Base-by-base conservation (phyloP, 2,797 vertebrate genomes). In the Myotis findleyi region DNA sequence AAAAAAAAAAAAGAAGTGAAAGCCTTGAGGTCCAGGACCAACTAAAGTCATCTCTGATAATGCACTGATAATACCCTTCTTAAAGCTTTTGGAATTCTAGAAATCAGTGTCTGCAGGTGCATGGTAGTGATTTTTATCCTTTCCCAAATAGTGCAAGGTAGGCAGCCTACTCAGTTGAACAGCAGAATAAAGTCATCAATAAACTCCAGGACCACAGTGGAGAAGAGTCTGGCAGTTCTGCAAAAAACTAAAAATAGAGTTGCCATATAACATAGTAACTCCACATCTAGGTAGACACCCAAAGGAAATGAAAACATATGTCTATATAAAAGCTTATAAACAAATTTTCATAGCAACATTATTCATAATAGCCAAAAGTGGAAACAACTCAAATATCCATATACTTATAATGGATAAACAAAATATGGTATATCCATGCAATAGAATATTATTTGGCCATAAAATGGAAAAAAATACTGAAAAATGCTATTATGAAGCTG, bases 151-250 rank as follows among this genome's bases (percentile, higher is more conserved):
- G 59, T 27, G 41, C n/a, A 69, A 91, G 62, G 23, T 82, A 84
- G 36, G 55, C 41, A 81, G 36, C 27, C 80, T 87, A 76, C 91
- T 87, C 73, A 93, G 85, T 30, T 89, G 71, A 95, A 84, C 16
- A 59, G 41, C 89, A 96, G 75, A 96, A 94, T 93, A 93, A 96
- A 93, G 68, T n/a, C 51, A 81, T 96, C 55, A 85, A 89, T 94
- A 94, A 95, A 82, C 38, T 69, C 71, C 3, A 20, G 51, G 84
- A 64, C 38, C 38, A 51, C 49, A 77, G 66, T 80, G 44, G n/a
- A 81, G 49, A 94, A 71, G 27, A 66, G 75, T 36, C 72, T 90
- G 92, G 91, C 73, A 90, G 12, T 47, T 41, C n/a, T 25, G 69
- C 47, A 51, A 86, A 92, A 80, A 68, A 23, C 89, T 89, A 82